Percentiles rank a stretch among this genome's conserved stretches.
These are phyloP conservation scores for Pica pica DNA, from an alignment of 2,113 vertebrate species.

Conservation along the genomic window DNA sequence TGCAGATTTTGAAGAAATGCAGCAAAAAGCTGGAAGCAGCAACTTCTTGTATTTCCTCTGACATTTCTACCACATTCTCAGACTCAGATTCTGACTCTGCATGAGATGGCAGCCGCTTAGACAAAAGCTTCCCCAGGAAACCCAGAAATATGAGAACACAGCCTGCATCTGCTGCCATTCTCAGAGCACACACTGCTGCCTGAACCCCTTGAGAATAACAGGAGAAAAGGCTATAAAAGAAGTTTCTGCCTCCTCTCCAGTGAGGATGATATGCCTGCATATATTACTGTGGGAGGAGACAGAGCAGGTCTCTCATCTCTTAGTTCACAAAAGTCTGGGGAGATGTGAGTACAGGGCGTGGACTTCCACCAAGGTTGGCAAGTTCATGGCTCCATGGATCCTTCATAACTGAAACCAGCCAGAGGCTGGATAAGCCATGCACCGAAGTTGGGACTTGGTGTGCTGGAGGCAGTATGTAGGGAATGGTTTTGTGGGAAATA, in stretches of 20 bases:
- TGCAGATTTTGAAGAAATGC: neutral
- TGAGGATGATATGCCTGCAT: neutral
- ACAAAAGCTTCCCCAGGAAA: neutral
- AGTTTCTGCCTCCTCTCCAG: neutral
- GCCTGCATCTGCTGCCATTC: neutral
- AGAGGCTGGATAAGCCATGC: neutral
- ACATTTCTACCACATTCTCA: neutral
- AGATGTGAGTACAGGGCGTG: neutral
- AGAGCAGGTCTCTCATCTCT: neutral
- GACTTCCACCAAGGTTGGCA: neutral
- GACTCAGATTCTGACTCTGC: neutral
- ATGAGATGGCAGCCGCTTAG: neutral
- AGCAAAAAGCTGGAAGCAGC: neutral
- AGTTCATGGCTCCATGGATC: neutral
- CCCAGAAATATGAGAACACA: neutral
- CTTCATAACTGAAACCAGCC: neutral
- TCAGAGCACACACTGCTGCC: neutral
- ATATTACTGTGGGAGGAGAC: neutral
- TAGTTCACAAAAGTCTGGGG: neutral
- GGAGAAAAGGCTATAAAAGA: neutral
- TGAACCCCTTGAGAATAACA: neutral
- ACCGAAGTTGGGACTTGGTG: neutral
- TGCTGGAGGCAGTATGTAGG: neutral
- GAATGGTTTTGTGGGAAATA: neutral
- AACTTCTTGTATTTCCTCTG: neutral